Evolutionary conservation across 2,113 vertebrate species (phyloP), one percentile per base, ranked within the genome.

Genomic region (Hypanus sabinus): DNA sequence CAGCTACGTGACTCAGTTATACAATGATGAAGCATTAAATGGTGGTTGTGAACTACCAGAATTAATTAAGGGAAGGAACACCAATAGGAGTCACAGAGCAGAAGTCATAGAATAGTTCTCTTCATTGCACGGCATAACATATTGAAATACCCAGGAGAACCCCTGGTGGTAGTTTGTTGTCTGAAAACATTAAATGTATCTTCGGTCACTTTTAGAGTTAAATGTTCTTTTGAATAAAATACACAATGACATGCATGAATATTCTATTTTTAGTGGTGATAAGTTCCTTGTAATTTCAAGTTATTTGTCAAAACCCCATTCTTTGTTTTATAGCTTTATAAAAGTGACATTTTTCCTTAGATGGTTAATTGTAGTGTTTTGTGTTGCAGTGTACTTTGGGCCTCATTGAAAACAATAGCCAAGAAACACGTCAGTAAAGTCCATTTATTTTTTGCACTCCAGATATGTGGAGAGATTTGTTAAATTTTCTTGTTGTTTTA

Each of bases 301-400:
- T 88, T 88, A 65, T 65, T 88, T 88, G 85, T 60, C 85, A 88
- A 88, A 88, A 90, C 85, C n/a, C 65, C 65, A 8, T 65, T 16
- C 30, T 90, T 60, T 65, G n/a, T 65, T 90, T 65, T 73, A 46
- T 90, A 33, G 85, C 85, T 65, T 46, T 33, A 27, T 36, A 90
- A 65, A 93, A 93, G 38, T 93, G 91, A 75, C 91, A 93, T 93
- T 93, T 93, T 55, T 55, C 36, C 91, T 46, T 93, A 73, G 60
- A 5, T 73, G 38, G 38, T 93, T 55, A 38, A 93, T 93, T 30
- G 14, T 93, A 27, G 36, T 55, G 68, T 71, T 11, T 55, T 93
- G 68, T 71, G 36, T 70, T 92, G 90, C 55, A 46, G 4, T 46
- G 68, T 73, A 2, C 38, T 46, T 73, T 55, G 11, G 68, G 55